phyloP scores from a whole-genome alignment of 2,888 invertebrate species.

The Alcis repandata region DNA sequence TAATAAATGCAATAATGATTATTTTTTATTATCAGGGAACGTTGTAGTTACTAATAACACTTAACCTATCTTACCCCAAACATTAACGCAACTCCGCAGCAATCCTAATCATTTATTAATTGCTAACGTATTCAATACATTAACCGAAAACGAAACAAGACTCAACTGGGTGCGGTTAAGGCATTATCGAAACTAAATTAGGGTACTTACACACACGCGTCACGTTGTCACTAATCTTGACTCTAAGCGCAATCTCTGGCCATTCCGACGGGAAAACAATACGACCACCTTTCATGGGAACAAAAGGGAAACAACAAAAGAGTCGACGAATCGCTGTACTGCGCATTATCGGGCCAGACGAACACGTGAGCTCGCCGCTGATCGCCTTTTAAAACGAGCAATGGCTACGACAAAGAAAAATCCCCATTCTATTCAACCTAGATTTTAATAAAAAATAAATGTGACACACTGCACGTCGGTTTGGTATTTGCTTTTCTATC shows the following conservation, averaged over 20 bases:
- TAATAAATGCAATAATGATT: slow-evolving; percentile 8
- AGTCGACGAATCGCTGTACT: slow-evolving; percentile 76
- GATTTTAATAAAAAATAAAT: slow-evolving; percentile 40
- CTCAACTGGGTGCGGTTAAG: slow-evolving; percentile 55
- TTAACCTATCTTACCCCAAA: slow-evolving; percentile 20
- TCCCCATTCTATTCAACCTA: slow-evolving; percentile 40
- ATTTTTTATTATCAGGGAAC: slow-evolving; percentile 19
- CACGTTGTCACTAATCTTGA: slow-evolving; percentile 83
- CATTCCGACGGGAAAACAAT: slow-evolving; percentile 81
- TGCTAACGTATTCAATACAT: slow-evolving; percentile 40
- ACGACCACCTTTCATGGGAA: slow-evolving; percentile 77
- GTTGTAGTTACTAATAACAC: slow-evolving; percentile 21
- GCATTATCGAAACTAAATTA: slow-evolving; percentile 71
- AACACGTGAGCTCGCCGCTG: slow-evolving; percentile 69
- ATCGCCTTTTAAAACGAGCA: slow-evolving; percentile 68
- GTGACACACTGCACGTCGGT: slow-evolving; percentile 33
- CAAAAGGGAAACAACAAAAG: slow-evolving; percentile 83
- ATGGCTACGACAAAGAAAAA: slow-evolving; percentile 59
- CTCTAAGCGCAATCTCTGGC: slow-evolving; percentile 81
- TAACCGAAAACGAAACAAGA: slow-evolving; percentile 49
- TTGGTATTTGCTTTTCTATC: slow-evolving; percentile 45
- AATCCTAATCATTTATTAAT: slow-evolving; percentile 43
- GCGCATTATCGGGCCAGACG: slow-evolving; percentile 70
- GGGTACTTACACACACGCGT: slow-evolving; percentile 73
- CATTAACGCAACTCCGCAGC: slow-evolving; percentile 30